These are phyloP conservation scores for Cotesia vestalis DNA, from an alignment of 1,140 invertebrate genomes.

Conservation along the genomic window DNA sequence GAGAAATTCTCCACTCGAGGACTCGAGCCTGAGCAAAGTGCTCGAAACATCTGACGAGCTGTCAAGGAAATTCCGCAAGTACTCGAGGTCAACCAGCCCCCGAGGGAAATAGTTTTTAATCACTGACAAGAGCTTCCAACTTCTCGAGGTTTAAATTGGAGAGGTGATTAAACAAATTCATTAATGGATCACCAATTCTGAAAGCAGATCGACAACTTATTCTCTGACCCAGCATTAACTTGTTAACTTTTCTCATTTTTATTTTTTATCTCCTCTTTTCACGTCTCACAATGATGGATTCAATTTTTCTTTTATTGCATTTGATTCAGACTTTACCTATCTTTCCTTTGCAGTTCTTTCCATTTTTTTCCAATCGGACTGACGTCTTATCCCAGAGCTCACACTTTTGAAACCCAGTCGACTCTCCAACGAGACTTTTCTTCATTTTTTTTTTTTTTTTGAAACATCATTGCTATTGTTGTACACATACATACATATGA, in stretches of 20 bases:
- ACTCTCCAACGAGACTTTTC: not conserved
- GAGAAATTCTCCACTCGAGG: conserved; percentile 34
- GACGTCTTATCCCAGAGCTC: not conserved
- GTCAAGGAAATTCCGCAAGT: conserved; percentile 34
- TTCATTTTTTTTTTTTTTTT: no score
- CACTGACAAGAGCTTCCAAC: conserved; percentile 7
- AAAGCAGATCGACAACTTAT: conserved; percentile 9
- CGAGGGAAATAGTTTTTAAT: conserved; percentile 34
- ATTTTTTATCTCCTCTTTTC: conserved; percentile 9
- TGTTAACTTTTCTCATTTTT: not conserved
- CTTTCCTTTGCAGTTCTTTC: not conserved
- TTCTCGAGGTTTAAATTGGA: conserved; percentile 31
- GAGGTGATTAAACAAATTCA: conserved; percentile 38
- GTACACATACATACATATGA: not conserved
- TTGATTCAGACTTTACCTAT: not conserved
- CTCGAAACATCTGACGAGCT: conserved; percentile 40
- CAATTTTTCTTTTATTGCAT: not conserved
- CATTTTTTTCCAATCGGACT: conserved; percentile 6
- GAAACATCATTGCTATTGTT: not conserved
- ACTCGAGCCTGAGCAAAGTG: conserved; percentile 32
- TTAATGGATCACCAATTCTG: conserved; percentile 30
- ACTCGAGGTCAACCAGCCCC: conserved; percentile 20
- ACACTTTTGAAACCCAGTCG: conserved; percentile 3
- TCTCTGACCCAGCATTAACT: not conserved
- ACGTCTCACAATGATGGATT: conserved; percentile 16